These are phyloP conservation scores for crab-eating macaque (Macaca fascicularis) DNA, from an alignment of 2,113 vertebrate species.

Conservation along the genomic window DNA sequence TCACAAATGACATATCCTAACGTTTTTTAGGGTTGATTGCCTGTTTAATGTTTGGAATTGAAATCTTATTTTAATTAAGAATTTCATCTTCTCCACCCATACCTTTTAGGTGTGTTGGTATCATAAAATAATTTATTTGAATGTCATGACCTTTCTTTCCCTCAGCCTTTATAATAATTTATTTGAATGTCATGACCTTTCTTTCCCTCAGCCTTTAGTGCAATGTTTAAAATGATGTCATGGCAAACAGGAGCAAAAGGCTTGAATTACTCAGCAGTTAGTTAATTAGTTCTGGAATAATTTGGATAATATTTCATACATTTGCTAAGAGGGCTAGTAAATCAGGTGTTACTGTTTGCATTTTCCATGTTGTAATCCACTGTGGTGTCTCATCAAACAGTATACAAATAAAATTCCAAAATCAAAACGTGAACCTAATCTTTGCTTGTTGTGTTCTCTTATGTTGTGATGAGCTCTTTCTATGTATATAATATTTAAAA, in stretches of 20 bases:
- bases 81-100: neutral
- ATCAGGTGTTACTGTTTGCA: neutral
- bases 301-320: neutral
- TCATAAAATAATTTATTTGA: neutral
- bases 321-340: neutral
- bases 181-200: neutral
- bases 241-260: neutral
- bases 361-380: neutral
- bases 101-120: neutral
- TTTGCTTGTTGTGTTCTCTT: neutral
- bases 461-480: neutral
- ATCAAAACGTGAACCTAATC: neutral
- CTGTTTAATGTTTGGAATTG: conserved; percentile 5
- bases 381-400: neutral
- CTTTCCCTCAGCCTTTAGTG: neutral
- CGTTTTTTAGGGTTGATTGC: neutral
- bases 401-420: neutral
- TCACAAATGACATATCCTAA: neutral
- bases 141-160: neutral
- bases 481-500: neutral
- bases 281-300: neutral
- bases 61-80: neutral
- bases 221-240: neutral
- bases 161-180: neutral
- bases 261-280: neutral